Percentiles rank a stretch among this genome's conserved stretches.
Evolutionary conservation across 2,888 invertebrate species (phyloP).

Genomic region (Augochlorella aurata): DNA sequence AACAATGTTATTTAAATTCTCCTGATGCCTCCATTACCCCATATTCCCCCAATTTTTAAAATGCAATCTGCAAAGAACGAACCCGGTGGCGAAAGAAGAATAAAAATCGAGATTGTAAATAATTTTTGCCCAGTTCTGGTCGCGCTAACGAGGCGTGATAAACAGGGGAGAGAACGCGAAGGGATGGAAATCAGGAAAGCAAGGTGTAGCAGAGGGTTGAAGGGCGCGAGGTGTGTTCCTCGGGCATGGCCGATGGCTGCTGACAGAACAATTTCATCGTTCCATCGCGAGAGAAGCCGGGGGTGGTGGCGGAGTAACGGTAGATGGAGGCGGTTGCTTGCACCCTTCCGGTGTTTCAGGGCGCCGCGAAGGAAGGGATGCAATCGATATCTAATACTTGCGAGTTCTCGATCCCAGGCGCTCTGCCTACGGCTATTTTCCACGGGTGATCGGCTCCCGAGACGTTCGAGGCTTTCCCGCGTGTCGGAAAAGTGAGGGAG

Average conservation of each 20-base stretch:
- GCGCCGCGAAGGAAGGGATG: slow-evolving; percentile 30
- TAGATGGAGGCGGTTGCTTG: slow-evolving; percentile 9
- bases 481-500: neutral
- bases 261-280: slow-evolving; percentile 72
- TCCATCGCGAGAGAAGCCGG: slow-evolving; percentile 31
- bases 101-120: neutral
- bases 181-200: slow-evolving; percentile 9
- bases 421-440: slow-evolving; percentile 29
- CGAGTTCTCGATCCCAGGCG: slow-evolving; percentile 43
- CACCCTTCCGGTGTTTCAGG: slow-evolving; percentile 36
- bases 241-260: slow-evolving; percentile 53
- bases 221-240: slow-evolving; percentile 16
- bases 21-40: too few species aligned
- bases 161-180: neutral
- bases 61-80: too few species aligned
- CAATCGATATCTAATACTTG: slow-evolving; percentile 54
- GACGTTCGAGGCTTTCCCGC: slow-evolving; percentile 32
- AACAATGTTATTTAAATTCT: too few species aligned
- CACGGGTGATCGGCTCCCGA: neutral
- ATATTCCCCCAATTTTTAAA: too few species aligned
- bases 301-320: neutral
- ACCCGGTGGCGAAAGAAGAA: neutral
- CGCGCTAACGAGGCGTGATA: neutral
- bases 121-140: neutral
- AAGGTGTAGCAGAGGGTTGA: neutral